Evolutionary conservation across 1,140 invertebrate species (phyloP).

Genomic region (Paracyclopina nana): DNA sequence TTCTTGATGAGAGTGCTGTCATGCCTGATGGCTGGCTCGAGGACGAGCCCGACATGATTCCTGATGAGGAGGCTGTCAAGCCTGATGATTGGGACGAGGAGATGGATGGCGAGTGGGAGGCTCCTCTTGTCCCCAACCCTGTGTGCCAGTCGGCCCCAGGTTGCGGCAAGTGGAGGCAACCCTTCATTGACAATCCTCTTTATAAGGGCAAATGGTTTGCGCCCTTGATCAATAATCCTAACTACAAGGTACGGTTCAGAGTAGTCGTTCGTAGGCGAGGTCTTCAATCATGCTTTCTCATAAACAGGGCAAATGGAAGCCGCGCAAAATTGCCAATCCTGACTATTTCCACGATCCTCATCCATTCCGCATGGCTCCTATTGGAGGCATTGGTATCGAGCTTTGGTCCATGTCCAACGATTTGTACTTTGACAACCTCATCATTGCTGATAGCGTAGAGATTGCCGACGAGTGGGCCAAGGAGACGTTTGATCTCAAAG

Average conservation of each 20-base stretch:
- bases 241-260: too few species aligned
- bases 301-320: constrained; percentile 91
- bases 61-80: constrained; percentile 66
- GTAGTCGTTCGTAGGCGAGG: too few species aligned
- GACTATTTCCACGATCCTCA: constrained; percentile 76
- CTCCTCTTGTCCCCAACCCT: constrained; percentile 76
- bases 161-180: constrained; percentile 74
- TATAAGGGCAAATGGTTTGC: constrained; percentile 75
- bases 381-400: constrained; percentile 81
- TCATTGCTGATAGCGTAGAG: constrained; percentile 65
- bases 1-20: constrained; percentile 62
- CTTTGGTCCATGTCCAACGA: constrained; percentile 92
- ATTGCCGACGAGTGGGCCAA: constrained; percentile 57
- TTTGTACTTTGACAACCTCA: constrained; percentile 85
- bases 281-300: too few species aligned
- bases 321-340: constrained; percentile 64
- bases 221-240: constrained; percentile 75
- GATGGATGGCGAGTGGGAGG: constrained; percentile 97
- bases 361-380: constrained; percentile 74
- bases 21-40: constrained; percentile 89
- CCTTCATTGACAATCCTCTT: constrained; percentile 66
- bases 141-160: constrained; percentile 59
- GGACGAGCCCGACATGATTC: constrained; percentile 65
- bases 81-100: constrained; percentile 89
- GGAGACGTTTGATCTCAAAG: constrained; percentile 66